Evolutionary conservation across 1,140 invertebrate species (phyloP).

Genomic region (Semibalanus balanoides): DNA sequence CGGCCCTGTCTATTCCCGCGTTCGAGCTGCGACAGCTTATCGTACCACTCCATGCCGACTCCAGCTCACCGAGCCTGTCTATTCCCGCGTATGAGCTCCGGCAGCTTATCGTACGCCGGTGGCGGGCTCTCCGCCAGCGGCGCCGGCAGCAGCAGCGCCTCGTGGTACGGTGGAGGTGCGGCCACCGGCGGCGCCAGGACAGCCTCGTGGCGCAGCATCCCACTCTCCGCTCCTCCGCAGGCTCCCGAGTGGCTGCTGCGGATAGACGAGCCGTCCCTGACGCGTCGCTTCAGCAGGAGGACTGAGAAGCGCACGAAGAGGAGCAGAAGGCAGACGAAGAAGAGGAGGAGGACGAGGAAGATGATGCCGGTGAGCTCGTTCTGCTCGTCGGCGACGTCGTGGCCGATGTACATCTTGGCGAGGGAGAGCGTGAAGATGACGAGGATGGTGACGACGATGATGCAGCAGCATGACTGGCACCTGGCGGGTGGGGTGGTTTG

Average conservation of each 20-base stretch:
- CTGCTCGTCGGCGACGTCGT: neutral
- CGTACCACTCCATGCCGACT: no score
- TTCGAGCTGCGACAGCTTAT: no score
- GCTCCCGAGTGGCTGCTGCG: neutral
- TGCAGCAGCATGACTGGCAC: slow-evolving; percentile 4
- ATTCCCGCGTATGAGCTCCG: no score
- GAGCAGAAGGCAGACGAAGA: neutral
- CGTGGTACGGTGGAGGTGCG: neutral
- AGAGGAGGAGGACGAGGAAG: neutral
- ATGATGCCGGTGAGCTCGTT: neutral
- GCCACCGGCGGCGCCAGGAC: neutral
- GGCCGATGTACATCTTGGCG: slow-evolving; percentile 3
- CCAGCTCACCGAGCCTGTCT: no score
- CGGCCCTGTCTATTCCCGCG: no score
- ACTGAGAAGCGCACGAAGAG: slow-evolving; percentile 1
- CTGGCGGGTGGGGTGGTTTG: neutral
- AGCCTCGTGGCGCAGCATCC: neutral
- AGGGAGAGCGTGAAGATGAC: neutral
- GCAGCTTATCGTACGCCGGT: neutral
- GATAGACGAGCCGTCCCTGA: neutral
- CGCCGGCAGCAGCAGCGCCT: neutral
- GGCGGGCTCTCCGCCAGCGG: neutral
- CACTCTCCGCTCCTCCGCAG: neutral
- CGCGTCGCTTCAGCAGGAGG: neutral
- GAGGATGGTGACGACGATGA: neutral